Conservation (phyloP, 37 sponge, comb jelly and placozoan genomes). For the Chondrilla cf. caribensis region DNA sequence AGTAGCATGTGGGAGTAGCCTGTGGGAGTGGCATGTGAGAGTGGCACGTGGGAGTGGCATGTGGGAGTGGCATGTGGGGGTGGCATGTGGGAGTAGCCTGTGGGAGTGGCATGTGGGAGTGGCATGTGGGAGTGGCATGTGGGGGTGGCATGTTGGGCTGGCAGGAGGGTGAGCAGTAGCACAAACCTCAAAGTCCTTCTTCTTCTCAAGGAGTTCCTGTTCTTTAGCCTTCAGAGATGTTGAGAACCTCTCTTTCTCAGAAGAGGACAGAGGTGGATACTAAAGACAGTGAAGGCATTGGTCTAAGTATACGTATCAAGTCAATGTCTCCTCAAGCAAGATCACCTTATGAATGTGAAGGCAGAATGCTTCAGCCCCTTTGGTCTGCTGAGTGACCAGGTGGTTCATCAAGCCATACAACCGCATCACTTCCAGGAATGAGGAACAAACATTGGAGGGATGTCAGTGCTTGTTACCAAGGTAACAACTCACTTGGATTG, state of each 20-base stretch:
- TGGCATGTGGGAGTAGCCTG: too few relatives aligned
- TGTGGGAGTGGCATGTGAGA: too few relatives aligned
- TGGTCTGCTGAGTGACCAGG: not conserved
- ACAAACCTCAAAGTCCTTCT: conserved; percentile 22
- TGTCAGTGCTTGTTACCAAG: not conserved
- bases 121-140: too few relatives aligned
- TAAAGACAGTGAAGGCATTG: not conserved
- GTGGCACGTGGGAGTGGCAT: too few relatives aligned
- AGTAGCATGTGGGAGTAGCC: too few relatives aligned
- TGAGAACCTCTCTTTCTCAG: not conserved
- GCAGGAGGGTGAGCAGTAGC: too few relatives aligned
- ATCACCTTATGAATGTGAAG: conserved; percentile 1
- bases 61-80: too few relatives aligned
- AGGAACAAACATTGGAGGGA: too few relatives aligned
- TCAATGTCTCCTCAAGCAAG: too few relatives aligned
- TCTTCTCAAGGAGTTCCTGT: not conserved
- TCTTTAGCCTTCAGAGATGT: not conserved
- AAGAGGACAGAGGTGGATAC: not conserved
- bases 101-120: too few relatives aligned
- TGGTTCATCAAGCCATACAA: not conserved
- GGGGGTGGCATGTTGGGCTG: too few relatives aligned
- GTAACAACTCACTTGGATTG: not conserved
- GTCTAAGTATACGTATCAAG: not conserved
- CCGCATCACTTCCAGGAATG: conserved; percentile 21
- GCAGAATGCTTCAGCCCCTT: not conserved